Evolutionary conservation across 1,140 invertebrate species (phyloP).

Genomic region (Cyclargus thomasi): DNA sequence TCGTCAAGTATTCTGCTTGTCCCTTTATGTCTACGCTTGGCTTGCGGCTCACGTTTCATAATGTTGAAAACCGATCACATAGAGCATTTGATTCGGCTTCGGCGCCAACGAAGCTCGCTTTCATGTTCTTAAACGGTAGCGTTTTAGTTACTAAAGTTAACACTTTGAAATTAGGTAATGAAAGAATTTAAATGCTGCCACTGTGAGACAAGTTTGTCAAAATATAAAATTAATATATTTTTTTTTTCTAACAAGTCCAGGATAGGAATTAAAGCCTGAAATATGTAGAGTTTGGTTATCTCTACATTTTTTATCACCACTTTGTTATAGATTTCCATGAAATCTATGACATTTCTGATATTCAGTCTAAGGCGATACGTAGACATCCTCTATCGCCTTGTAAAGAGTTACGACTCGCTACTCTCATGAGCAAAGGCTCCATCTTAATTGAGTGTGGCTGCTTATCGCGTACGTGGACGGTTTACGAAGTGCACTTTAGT

Average conservation of each 20-base stretch:
- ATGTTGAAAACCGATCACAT: constrained; percentile 18
- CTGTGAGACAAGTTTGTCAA: no score
- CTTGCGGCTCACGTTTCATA: constrained; percentile 5
- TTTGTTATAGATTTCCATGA: not conserved
- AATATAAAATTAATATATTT: no score
- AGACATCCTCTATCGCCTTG: not conserved
- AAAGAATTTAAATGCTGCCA: no score
- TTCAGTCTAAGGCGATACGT: not conserved
- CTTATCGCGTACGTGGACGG: constrained; percentile 23
- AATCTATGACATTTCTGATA: not conserved
- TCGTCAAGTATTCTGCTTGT: not conserved
- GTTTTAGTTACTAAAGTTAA: not conserved
- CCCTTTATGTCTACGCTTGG: not conserved
- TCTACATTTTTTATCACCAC: not conserved
- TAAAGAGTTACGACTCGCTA: not conserved
- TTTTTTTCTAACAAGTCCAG: no score
- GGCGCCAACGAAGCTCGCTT: not conserved
- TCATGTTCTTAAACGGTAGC: not conserved
- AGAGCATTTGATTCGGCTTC: constrained; percentile 15
- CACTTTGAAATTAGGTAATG: not conserved
- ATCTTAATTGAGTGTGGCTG: constrained; percentile 22
- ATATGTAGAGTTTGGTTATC: not conserved
- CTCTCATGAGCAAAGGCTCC: constrained; percentile 14
- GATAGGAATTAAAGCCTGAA: not conserved
- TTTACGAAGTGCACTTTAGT: constrained; percentile 18